phyloP scores from a whole-genome alignment of 1,140 invertebrate species.

The Diorhabda carinulata region DNA sequence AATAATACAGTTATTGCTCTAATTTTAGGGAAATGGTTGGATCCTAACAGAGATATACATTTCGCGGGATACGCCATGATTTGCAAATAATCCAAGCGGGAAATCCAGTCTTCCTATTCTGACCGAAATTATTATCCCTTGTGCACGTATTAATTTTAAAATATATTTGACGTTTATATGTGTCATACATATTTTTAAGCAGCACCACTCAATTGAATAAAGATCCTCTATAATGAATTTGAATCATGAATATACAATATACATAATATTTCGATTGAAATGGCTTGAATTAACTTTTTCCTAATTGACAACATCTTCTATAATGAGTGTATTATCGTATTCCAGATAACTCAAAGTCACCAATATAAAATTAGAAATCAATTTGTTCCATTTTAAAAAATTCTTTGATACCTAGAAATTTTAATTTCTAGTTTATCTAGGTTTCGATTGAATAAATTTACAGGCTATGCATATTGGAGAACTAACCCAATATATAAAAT shows the following conservation, averaged over 20 bases:
- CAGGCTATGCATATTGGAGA: background rate
- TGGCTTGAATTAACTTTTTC: no score
- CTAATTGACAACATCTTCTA: no score
- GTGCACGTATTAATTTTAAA: background rate
- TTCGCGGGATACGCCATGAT: background rate
- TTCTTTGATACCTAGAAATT: no score
- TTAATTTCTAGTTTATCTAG: background rate
- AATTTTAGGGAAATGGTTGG: background rate
- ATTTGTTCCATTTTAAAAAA: no score
- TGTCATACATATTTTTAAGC: no score
- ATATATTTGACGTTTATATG: background rate
- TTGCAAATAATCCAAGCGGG: background rate
- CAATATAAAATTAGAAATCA: no score
- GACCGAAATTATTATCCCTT: background rate
- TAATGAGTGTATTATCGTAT: no score
- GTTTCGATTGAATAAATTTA: background rate
- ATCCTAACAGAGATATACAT: background rate
- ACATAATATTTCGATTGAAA: no score
- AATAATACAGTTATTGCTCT: background rate
- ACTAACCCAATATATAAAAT: background rate
- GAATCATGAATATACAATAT: no score
- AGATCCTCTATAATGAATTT: no score
- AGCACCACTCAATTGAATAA: no score
- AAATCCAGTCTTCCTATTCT: background rate
- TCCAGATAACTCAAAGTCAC: no score